Percentiles rank a stretch among this genome's conserved stretches.
phyloP scores from a whole-genome alignment of 2,888 invertebrate species.

The Sialis lutaria region DNA sequence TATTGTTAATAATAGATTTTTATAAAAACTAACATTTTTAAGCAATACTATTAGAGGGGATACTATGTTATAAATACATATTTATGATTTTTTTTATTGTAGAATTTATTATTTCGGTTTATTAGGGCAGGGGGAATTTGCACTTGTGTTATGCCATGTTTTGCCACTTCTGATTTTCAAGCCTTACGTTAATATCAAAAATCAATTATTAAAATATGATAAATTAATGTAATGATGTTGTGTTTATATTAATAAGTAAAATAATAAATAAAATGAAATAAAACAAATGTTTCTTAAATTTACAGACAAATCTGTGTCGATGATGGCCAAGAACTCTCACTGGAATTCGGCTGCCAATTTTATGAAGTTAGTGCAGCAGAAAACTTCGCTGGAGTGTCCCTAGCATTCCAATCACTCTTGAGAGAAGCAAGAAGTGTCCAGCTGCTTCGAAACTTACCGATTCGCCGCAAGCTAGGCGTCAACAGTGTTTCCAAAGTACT shows the following conservation, averaged over 20 bases:
- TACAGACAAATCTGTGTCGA: slow-evolving; percentile 58
- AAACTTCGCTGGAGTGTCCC: slow-evolving; percentile 61
- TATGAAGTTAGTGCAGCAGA: slow-evolving; percentile 75
- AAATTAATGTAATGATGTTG: neutral
- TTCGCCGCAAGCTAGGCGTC: slow-evolving; percentile 54
- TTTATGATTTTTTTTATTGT: too few species aligned
- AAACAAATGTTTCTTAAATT: neutral
- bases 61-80: too few species aligned
- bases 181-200: too few species aligned
- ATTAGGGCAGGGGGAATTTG: too few species aligned
- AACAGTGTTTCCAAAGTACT: slow-evolving; percentile 64
- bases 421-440: slow-evolving; percentile 64
- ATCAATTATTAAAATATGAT: too few species aligned
- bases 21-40: too few species aligned
- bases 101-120: too few species aligned
- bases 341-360: slow-evolving; percentile 65
- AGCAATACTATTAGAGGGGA: too few species aligned
- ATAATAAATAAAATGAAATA: neutral
- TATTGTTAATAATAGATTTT: too few species aligned
- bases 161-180: too few species aligned
- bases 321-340: slow-evolving; percentile 61
- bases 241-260: neutral
- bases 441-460: slow-evolving; percentile 44
- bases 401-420: slow-evolving; percentile 60
- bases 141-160: too few species aligned